Evolutionary conservation across 2,113 vertebrate species (phyloP), one percentile per base, ranked within the genome.

Genomic region (Rhinolophus ferrumequinum): DNA sequence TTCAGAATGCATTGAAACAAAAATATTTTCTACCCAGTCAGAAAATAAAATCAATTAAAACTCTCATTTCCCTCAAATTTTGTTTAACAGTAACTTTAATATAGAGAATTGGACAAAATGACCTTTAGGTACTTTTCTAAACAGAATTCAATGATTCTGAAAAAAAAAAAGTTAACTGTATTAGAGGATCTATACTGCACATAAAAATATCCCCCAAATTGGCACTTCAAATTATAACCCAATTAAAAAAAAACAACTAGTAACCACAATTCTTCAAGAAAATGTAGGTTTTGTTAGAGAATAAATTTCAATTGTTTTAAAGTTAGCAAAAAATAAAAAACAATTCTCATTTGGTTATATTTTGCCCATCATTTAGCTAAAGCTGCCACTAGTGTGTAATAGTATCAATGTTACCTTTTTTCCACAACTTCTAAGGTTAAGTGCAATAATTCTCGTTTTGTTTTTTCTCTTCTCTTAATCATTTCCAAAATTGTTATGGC

Each of bases 401-500:
- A 92, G n/a, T 5, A 80, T 58, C 41, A 64, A 62, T 90, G 66
- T 98, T 98, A 99, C 99, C 99, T 99, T 98, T 99, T 99, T 98
- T 99, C 99, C 95, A 99, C 99, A 98, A 99, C 99, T 98, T 99
- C 99, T 97, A 99, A 98, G 0, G 99, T 99, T 97, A 99, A 99
- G 98, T 99, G 99, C 98, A 99, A 98, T 93, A 99, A 98, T 98
- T 99, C 99, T 41, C 99, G 98, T 97, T 99, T 99, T 93, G 99
- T 99, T 97, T 99, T 99, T 91, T 99, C 99, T 95, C 99, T 98
- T 92, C 99, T 99, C 97, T 99, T 99, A 98, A 99, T 99, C 99
- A 99, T 99, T 98, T 99, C 99, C 98, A 99, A 96, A 98, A 99
- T 99, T 50, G 99, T 99, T 98, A 99, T 99, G 92, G 99, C 99